A percentile compares a stretch with the other conserved stretches of the same genome.
phyloP scores from a whole-genome alignment of 2,888 invertebrate species.

The Hyppa rectilinea region DNA sequence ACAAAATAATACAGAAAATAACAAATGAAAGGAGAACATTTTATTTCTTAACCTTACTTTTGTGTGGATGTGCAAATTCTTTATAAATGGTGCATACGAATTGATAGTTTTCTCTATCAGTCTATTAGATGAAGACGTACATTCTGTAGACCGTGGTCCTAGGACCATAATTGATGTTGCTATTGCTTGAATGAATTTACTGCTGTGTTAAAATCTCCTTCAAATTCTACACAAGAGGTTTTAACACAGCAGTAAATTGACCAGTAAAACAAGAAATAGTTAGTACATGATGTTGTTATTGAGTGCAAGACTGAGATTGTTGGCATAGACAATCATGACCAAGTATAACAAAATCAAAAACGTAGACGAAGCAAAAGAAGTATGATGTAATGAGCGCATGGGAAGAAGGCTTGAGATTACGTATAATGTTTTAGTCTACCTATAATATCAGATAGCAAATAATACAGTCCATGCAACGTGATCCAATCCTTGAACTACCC shows the following conservation, averaged over 20 bases:
- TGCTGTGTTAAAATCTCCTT: too few species aligned
- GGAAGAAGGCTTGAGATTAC: too few species aligned
- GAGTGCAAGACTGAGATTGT: neutral
- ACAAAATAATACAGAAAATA: neutral
- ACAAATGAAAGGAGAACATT: neutral
- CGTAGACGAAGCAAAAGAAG: too few species aligned
- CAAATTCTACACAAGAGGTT: too few species aligned
- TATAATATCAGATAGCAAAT: neutral
- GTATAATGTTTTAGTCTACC: neutral
- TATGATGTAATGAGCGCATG: too few species aligned
- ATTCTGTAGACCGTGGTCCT: neutral
- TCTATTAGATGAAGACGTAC: neutral
- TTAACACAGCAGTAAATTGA: neutral
- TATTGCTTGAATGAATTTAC: too few species aligned
- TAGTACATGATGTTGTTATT: neutral
- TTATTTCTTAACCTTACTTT: neutral
- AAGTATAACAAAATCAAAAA: too few species aligned
- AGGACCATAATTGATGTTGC: neutral
- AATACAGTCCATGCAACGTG: neutral
- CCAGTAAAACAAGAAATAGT: neutral
- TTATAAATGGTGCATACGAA: neutral
- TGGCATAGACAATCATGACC: too few species aligned
- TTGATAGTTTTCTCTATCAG: neutral
- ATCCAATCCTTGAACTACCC: slow-evolving; percentile 11
- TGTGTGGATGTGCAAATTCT: neutral